Base-by-base conservation (phyloP, 2,888 invertebrate genomes). In the Reticulitermes lucifugus region DNA sequence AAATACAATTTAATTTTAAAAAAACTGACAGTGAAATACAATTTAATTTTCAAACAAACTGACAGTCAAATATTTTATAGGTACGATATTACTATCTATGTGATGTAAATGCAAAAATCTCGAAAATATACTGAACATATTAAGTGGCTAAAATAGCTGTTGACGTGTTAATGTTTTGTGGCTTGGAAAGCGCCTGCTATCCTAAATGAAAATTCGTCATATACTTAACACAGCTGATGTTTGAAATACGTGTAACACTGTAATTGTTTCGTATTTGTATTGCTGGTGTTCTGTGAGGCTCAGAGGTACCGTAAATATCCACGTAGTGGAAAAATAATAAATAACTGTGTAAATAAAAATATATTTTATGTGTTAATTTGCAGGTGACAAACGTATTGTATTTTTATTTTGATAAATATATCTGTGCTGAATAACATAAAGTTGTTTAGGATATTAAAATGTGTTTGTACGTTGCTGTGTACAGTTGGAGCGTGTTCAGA, bases 361-460 rank as follows among this genome's bases (percentile, higher is more conserved):
- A n/a, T 65, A 65, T 65, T 65, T n/a, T 65, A 7, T 25, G 65
- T 65, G 65, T 14, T 65, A 12, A 25, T 65, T 65, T 65, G 65
- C n/a, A 65, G 65, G 25, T 65, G 65, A n/a, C n/a, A 25, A n/a
- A 65, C 65, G 65, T 65, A 65, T 4, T n/a, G 65, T 65, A 65
- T 65, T 65, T 25, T 65, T 65, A 65, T 65, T 65, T 65, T 65
- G 65, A 65, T 65, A 65, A 65, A 65, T 25, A 65, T 65, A 25
- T 65, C 65, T 65, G 65, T 65, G 65, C 14, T 65, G 25, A 65
- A 65, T 65, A 25, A n/a, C 9, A 65, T n/a, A 10, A 65, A 65
- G 25, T 25, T 65, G 65, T 65, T 65, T 65, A 65, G 65, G n/a
- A n/a, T 0, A 65, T 65, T 65, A 25, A 25, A 65, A 65, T 25